Evolutionary conservation across 2,113 vertebrate species (phyloP), one percentile per base, ranked within the genome.

Genomic region (Platichthys flesus): DNA sequence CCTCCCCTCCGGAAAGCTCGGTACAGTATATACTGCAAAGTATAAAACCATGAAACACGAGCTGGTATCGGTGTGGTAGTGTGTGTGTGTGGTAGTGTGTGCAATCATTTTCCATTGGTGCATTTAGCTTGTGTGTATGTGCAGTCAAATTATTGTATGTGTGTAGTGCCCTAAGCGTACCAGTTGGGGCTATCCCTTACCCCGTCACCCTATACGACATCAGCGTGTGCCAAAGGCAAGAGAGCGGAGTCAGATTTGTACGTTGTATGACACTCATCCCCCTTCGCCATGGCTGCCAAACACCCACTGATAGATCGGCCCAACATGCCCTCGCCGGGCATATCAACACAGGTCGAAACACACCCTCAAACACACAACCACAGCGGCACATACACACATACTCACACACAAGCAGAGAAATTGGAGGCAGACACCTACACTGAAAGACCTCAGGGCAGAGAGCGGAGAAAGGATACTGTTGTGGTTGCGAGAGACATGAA

Each of bases 381-480:
- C 67, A 55, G 23, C 49, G 47, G 12, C n/a, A 23, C 52, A 23
- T n/a, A 23, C 52, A 55, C 52, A 20, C 52, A 77, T 31, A 7
- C 6, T 31, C 73, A 65, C 55, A 18, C 51, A 9, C 51, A n/a
- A 20, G 51, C 18, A 60, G 35, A 74, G 74, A 83, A 88, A 89
- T 47, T 78, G 62, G 67, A 85, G 28, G 57, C 47, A 51, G 59
- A 59, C 72, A 55, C 60, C 49, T 60, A 21, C 63, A 26, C 54
- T 56, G 61, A 84, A 47, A 81, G 74, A 85, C 80, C 82, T 85
- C 20, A 71, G 79, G 78, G 76, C 78, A 76, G 42, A 76, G 54
- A 55, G 42, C 16, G 52, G 62, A 75, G 60, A 79, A 75, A 79
- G 66, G 78, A 83, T 78, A 75, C 31, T 76, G 79, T 85, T 79